A percentile compares a stretch with the other conserved stretches of the same genome.
Conservation (phyloP, 2,888 invertebrate species). For the Eupithecia centaureata region DNA sequence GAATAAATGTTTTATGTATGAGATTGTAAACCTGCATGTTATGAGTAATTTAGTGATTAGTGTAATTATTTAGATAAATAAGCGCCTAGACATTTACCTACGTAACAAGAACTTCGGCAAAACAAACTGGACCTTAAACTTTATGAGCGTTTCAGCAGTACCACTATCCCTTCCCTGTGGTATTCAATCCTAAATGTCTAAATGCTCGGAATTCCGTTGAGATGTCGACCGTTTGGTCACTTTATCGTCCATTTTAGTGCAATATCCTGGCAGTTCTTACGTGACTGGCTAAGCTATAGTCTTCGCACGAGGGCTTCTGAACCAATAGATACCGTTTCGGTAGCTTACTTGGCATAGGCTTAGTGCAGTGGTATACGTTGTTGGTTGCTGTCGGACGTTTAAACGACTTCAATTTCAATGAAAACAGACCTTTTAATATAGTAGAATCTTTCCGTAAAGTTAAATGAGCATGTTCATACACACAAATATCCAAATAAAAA, state of each 20-base stretch:
- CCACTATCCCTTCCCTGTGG: neutral
- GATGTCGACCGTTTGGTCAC: slow-evolving; percentile 20
- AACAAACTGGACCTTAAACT: neutral
- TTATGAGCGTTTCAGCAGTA: neutral
- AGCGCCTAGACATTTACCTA: too few relatives aligned
- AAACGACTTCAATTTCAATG: too few relatives aligned
- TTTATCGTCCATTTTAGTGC: slow-evolving; percentile 24
- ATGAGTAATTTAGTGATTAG: too few relatives aligned
- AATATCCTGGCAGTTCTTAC: slow-evolving; percentile 29
- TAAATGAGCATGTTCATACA: too few relatives aligned
- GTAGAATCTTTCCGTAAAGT: too few relatives aligned
- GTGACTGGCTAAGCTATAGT: slow-evolving; percentile 17
- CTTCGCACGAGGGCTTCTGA: neutral
- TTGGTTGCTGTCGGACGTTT: too few relatives aligned
- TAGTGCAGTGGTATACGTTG: too few relatives aligned
- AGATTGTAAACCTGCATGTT: too few relatives aligned
- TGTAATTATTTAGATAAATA: too few relatives aligned
- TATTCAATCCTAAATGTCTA: slow-evolving; percentile 5
- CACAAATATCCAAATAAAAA: too few relatives aligned
- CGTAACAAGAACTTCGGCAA: neutral
- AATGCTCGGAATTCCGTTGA: slow-evolving; percentile 12
- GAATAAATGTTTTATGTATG: too few relatives aligned
- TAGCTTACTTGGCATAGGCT: neutral
- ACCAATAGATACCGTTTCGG: neutral
- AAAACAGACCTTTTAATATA: too few relatives aligned